phyloP scores from a whole-genome alignment of 2,797 vertebrate genomes.

The Neosilurus hyrtlii region DNA sequence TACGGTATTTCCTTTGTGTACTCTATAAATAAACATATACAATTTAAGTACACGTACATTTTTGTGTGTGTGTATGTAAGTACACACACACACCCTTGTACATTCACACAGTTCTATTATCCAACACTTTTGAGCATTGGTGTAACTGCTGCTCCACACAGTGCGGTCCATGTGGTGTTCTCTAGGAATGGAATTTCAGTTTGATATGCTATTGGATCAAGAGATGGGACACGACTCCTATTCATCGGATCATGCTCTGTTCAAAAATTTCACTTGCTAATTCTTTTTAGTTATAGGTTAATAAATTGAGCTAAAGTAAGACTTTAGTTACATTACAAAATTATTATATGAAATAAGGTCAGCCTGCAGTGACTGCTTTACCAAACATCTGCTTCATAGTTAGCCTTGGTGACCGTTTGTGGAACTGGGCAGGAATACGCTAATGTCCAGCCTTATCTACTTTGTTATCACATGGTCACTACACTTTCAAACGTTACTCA shows the following conservation, averaged over 20 bases:
- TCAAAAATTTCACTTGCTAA: conserved; percentile 14
- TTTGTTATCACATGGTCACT: background rate
- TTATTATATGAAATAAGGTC: background rate
- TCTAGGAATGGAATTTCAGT: conserved; percentile 13
- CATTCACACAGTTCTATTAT: background rate
- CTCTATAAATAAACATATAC: too few species aligned
- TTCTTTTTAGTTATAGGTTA: conserved; percentile 26
- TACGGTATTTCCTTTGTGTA: too few species aligned
- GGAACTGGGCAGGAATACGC: background rate
- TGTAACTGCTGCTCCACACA: too few species aligned
- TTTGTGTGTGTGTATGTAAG: too few species aligned
- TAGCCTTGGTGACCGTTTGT: conserved; percentile 18
- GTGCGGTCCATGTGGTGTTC: background rate
- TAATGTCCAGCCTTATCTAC: conserved; percentile 13
- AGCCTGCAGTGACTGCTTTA: background rate
- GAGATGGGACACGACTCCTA: conserved; percentile 24
- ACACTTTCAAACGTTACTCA: conserved; percentile 24
- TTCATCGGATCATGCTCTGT: conserved; percentile 10
- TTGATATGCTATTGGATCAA: conserved; percentile 5
- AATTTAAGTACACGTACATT: too few species aligned
- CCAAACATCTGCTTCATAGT: background rate
- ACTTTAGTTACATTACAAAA: background rate
- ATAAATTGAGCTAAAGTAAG: too few species aligned
- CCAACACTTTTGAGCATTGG: background rate
- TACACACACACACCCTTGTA: too few species aligned